Percentiles rank a stretch among this genome's conserved stretches.
Evolutionary conservation across 2,113 vertebrate genomes (phyloP).

Genomic region (Megaceryle torquata): DNA sequence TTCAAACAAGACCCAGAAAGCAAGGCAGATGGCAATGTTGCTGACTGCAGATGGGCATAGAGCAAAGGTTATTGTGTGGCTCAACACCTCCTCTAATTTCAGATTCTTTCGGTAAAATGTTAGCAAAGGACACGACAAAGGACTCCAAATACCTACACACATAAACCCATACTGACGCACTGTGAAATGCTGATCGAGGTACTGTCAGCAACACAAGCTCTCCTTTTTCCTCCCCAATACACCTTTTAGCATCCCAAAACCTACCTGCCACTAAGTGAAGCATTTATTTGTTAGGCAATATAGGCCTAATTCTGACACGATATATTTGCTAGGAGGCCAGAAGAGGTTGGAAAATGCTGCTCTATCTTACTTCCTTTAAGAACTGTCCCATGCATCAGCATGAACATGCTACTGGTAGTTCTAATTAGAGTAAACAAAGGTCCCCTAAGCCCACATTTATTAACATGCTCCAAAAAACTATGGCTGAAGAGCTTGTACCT

Average conservation of each 20-base stretch:
- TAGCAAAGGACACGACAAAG: not conserved
- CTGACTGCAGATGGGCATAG: not conserved
- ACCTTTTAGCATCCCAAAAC: not conserved
- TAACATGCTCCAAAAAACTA: not conserved
- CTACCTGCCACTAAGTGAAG: not conserved
- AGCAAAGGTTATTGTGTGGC: not conserved
- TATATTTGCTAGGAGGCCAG: not conserved
- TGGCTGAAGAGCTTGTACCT: not conserved
- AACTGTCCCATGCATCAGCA: not conserved
- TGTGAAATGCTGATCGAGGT: not conserved
- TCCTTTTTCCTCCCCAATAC: not conserved
- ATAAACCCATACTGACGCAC: not conserved
- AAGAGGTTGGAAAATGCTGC: not conserved
- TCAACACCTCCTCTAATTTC: not conserved
- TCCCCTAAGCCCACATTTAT: not conserved
- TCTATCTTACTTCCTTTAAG: not conserved
- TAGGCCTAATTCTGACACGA: not conserved
- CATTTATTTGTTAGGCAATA: not conserved
- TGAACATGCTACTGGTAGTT: not conserved
- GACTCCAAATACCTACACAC: not conserved
- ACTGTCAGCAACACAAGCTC: not conserved
- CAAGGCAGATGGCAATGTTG: not conserved
- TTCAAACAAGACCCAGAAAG: conserved; percentile 17
- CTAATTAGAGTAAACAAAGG: not conserved
- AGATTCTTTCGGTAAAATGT: not conserved